Evolutionary conservation across 2,888 invertebrate genomes (phyloP).

Genomic region (Mycalesis mineus): DNA sequence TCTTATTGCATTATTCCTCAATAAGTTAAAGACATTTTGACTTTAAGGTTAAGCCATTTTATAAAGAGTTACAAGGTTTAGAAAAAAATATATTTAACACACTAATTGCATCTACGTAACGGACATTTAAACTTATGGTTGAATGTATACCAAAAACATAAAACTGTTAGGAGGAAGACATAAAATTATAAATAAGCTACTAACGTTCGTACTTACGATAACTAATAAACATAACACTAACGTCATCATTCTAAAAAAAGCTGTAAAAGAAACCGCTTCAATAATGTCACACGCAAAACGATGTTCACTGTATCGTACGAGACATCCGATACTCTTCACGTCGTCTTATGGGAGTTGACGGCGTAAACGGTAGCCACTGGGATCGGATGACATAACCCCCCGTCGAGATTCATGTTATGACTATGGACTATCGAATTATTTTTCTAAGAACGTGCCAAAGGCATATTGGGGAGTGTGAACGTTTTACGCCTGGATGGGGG

Average conservation of each 20-base stretch:
- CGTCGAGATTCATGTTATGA: slow-evolving; percentile 39
- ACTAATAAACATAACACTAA: too few relatives aligned
- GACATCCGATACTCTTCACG: slow-evolving; percentile 57
- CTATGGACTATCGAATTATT: slow-evolving; percentile 36
- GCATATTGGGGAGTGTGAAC: slow-evolving; percentile 32
- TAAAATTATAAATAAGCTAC: too few relatives aligned
- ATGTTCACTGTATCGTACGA: slow-evolving; percentile 57
- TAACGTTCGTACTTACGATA: too few relatives aligned
- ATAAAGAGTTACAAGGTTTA: too few relatives aligned
- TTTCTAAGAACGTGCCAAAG: slow-evolving; percentile 35
- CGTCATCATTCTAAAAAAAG: background rate
- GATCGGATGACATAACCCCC: slow-evolving; percentile 65
- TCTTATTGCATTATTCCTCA: too few relatives aligned
- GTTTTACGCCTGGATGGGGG: slow-evolving; percentile 27
- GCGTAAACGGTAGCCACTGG: slow-evolving; percentile 64
- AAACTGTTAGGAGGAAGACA: too few relatives aligned
- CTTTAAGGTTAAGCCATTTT: too few relatives aligned
- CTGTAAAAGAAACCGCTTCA: background rate
- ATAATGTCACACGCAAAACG: slow-evolving; percentile 35
- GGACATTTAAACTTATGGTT: too few relatives aligned
- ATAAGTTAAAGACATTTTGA: too few relatives aligned
- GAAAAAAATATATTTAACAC: too few relatives aligned
- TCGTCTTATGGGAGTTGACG: slow-evolving; percentile 41
- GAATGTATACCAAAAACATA: too few relatives aligned
- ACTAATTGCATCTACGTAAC: too few relatives aligned